These are phyloP conservation scores for Amphiprion percula DNA, from an alignment of 2,113 vertebrate genomes.

Conservation along the genomic window DNA sequence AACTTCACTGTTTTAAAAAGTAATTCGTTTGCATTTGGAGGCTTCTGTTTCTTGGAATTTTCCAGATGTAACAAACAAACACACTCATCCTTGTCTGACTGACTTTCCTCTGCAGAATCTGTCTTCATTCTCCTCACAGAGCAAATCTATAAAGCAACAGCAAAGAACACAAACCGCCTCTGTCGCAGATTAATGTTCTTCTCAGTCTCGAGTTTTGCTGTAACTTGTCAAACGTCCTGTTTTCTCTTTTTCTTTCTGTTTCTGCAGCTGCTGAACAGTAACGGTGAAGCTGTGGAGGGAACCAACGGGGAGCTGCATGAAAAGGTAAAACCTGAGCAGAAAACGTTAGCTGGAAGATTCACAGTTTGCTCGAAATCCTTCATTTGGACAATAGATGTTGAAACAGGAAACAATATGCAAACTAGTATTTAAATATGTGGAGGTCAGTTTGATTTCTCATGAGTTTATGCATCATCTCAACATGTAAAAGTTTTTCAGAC, in stretches of 20 bases:
- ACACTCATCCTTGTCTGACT: not conserved
- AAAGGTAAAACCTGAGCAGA: conserved; percentile 62
- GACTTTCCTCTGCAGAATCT: not conserved
- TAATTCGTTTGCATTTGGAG: too few relatives aligned
- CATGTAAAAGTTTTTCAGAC: too few relatives aligned
- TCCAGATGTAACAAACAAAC: too few relatives aligned
- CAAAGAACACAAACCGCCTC: conserved; percentile 9
- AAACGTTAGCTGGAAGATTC: too few relatives aligned
- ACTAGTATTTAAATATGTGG: too few relatives aligned
- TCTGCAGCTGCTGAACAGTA: conserved; percentile 48
- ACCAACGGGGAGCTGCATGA: conserved; percentile 51
- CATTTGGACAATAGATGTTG: too few relatives aligned
- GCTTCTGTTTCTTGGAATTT: too few relatives aligned
- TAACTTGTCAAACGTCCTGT: not conserved
- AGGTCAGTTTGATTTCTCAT: too few relatives aligned
- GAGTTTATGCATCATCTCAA: too few relatives aligned
- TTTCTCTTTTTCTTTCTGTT: conserved; percentile 1
- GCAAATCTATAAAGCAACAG: conserved; percentile 3
- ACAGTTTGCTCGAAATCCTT: too few relatives aligned
- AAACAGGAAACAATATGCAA: too few relatives aligned
- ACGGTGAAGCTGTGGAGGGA: conserved; percentile 44
- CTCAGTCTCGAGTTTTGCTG: not conserved
- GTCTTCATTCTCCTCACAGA: not conserved
- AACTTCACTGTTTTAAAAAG: too few relatives aligned
- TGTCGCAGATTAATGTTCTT: not conserved